Evolutionary conservation across 2,888 invertebrate species (phyloP), one percentile per base, ranked within the genome.

Genomic region (Papilio gigon): DNA sequence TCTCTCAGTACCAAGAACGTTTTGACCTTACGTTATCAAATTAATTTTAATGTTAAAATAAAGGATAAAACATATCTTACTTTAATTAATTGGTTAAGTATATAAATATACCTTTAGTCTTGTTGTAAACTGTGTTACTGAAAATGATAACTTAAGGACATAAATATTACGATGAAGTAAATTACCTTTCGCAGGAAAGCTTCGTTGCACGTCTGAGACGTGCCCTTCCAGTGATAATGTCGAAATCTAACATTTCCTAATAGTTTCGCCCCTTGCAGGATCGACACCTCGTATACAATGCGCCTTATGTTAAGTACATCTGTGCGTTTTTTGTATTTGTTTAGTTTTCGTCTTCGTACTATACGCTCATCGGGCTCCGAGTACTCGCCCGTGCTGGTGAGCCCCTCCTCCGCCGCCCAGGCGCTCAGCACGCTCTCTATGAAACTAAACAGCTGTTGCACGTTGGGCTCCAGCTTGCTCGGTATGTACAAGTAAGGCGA

Each of bases 171-270:
- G n/a, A n/a, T 22, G 30, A 17, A n/a, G 14, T 42, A 40, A 66
- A 90, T 92, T 92, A 97, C 97, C 96, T 97, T 97, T 89, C 95
- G 94, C 71, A 97, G 93, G 91, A 98, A 97, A 79, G 95, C 93
- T 87, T 97, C 97, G 84, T 97, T 97, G 92, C 97, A 98, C 78
- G 96, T 95, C 85, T 96, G 96, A 68, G 97, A 95, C 50, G 96
- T 95, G 72, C 96, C 95, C 80, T 97, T 95, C 95, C 96, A 97
- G 87, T 97, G 97, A 78, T 95, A 94, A 85, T 97, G 97, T 59
- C 95, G 93, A 84, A 94, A 95, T 74, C 95, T 91, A 60, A 95
- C 93, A 80, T 95, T 95, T 59, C 95, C 95, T 75, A 95, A 88
- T 75, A 94, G 92, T 72, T 94, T 92, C 6, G 95, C 93, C 30